These are phyloP conservation scores for Cyrtorhinus lividipennis DNA, from an alignment of 1,140 invertebrate species.

Conservation along the genomic window DNA sequence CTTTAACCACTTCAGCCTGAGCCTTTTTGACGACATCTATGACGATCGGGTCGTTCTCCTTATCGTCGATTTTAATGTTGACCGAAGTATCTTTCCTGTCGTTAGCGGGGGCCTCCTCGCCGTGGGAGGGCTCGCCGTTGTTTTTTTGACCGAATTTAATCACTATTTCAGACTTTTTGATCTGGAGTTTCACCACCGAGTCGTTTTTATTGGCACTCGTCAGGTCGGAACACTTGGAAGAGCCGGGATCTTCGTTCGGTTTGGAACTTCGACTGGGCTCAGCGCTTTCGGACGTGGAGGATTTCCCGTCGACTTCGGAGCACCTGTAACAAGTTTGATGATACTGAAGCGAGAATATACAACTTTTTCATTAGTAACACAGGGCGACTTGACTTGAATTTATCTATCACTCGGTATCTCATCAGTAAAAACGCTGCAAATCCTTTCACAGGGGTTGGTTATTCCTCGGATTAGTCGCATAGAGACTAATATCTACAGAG, in stretches of 20 bases:
- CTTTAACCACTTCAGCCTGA: slow-evolving; percentile 13
- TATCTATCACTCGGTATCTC: too few relatives aligned
- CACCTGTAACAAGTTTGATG: background rate
- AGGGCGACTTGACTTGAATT: too few relatives aligned
- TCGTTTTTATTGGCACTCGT: slow-evolving; percentile 19
- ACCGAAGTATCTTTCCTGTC: slow-evolving; percentile 23
- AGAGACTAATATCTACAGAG: too few relatives aligned
- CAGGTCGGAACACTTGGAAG: background rate
- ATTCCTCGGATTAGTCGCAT: too few relatives aligned
- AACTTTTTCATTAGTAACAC: too few relatives aligned
- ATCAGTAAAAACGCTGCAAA: too few relatives aligned
- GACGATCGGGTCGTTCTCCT: slow-evolving; percentile 23
- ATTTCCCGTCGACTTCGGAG: background rate
- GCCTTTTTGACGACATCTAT: slow-evolving; percentile 24
- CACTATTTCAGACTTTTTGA: slow-evolving; percentile 29
- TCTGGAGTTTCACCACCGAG: slow-evolving; percentile 27
- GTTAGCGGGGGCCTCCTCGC: slow-evolving; percentile 11
- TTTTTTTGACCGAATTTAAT: slow-evolving; percentile 26
- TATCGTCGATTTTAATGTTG: slow-evolving; percentile 27
- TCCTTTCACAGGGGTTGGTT: too few relatives aligned
- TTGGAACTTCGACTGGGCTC: slow-evolving; percentile 8
- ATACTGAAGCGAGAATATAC: too few relatives aligned
- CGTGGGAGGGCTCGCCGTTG: slow-evolving; percentile 11
- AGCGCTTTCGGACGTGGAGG: background rate
- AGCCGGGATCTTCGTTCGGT: slow-evolving; percentile 1